Evolutionary conservation across 2,888 invertebrate species (phyloP).

Genomic region (Octodonta nipae): DNA sequence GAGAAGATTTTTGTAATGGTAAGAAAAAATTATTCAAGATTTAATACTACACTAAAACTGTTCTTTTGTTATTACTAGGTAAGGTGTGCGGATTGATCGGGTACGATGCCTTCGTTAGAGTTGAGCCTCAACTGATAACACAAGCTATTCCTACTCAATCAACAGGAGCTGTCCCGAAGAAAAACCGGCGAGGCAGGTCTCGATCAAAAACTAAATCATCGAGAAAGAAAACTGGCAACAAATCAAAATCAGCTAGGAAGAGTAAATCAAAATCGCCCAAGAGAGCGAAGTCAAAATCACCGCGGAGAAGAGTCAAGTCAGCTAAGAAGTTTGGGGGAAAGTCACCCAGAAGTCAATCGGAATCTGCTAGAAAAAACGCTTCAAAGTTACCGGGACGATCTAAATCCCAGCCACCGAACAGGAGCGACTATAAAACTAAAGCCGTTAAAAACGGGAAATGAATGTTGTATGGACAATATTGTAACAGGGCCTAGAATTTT

Average conservation of each 20-base stretch:
- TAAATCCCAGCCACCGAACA: neutral
- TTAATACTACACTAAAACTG: too few species aligned
- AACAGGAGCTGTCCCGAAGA: conserved; percentile 27
- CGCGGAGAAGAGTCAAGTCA: neutral
- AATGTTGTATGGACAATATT: too few species aligned
- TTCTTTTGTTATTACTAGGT: too few species aligned
- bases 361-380: neutral
- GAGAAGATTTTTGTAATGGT: conserved; percentile 75
- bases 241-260: conserved; percentile 16
- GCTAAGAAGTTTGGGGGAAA: too few species aligned
- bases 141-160: conserved; percentile 32
- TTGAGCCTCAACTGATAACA: conserved; percentile 26
- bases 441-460: too few species aligned
- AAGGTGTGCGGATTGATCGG: conserved; percentile 41
- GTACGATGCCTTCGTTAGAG: conserved; percentile 43
- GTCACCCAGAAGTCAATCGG: neutral
- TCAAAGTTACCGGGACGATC: neutral
- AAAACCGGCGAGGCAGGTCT: conserved; percentile 24
- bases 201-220: conserved; percentile 24
- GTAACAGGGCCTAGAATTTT: too few species aligned
- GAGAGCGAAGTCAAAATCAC: conserved; percentile 13
- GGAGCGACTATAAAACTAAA: too few species aligned
- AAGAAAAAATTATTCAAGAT: too few species aligned
- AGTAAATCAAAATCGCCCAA: conserved; percentile 26
- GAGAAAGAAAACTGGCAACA: conserved; percentile 14